Evolutionary conservation across 2,888 invertebrate species (phyloP), one percentile per base, ranked within the genome.

Genomic region (Odontocolon sp.): DNA sequence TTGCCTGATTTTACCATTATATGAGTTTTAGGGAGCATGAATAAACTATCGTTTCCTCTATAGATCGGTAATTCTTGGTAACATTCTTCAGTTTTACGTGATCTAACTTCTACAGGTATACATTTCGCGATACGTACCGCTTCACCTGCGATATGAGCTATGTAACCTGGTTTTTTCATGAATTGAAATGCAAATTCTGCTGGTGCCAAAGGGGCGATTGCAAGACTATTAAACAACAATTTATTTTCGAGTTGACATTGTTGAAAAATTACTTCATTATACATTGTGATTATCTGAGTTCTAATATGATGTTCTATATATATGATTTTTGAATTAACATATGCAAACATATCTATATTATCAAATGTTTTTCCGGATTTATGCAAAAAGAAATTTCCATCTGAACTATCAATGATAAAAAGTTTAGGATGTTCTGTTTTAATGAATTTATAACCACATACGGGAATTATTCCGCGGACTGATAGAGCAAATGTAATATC

Each of bases 181-280:
- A 81, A 61, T 1, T 82, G 45, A n/a, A 68, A 78, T 5, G 81
- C 82, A 3, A 84, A 73, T 11, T 80, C 74, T 23, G 81, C 77
- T 4, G 80, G 85, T n/a, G 70, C 33, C 0, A 82, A 9, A 0
- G 79, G 72, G 3, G 82, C 82, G 11, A 82, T 42, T 5, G 77
- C 14, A 9, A 82, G 68, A 23, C 81, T 31, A 21, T 81, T 85
- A 23, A 67, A 61, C 6, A 82, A 26, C 1, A 85, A 74, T 56
- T 84, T 78, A n/a, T 80, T 38, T 23, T 79, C 75, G 5, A 81
- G 3, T 21, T 81, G 28, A 47, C 84, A 86, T 59, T 80, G 36
- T 45, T 80, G 33, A 16, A 80, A 61, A 1, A 81, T 18, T 2
- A 81, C 74, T 18, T 83, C 59, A 6, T 47, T 45, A 21, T 83